Base-by-base conservation (phyloP, 2,113 vertebrate genomes). In the Gasterosteus aculeatus region DNA sequence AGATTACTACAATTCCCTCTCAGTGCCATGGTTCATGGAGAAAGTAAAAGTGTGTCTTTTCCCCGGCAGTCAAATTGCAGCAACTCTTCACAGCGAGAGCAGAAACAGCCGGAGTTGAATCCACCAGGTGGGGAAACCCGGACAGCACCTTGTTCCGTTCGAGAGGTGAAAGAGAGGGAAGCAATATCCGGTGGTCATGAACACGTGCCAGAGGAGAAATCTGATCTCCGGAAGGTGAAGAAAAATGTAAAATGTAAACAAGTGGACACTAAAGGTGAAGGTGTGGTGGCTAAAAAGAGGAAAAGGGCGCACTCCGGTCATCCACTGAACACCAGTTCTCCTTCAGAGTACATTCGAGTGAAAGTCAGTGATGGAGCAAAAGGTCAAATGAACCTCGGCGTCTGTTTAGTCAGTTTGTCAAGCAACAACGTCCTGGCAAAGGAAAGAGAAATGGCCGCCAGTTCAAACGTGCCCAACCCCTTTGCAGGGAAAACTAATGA, bases 341-440 rank as follows among this genome's bases (percentile, higher is more conserved):
- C 29, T 12, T 42, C 44, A 26, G 16, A 19, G 1, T 16, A 8
- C 71, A 60, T 56, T 31, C 12, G 41, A 2, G 15, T 62, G 0
- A 81, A 78, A 66, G 38, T 44, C 31, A 10, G 26, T 0, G 39
- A 84, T 29, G 56, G 26, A 44, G 33, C 18, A 1, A 46, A 47
- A 6, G 44, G 22, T 35, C 35, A 72, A 14, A 51, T 77, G 8
- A 60, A 19, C 33, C 19, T 81, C 29, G 68, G 54, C 1, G 8
- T 46, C 54, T 88, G 82, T 66, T 75, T 72, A 2, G 88, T 88
- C 49, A 82, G 85, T 68, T 68, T 89, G 79, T 88, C 83, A 0
- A 83, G 63, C 71, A 88, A 85, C 71, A 88, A 87, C 11, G 56
- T 87, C 18, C 12, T 87, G 31, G 31, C 59, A 1, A 88, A 60